These are phyloP conservation scores for Geophilus truncorum DNA, from an alignment of 2,888 invertebrate genomes.

Conservation along the genomic window DNA sequence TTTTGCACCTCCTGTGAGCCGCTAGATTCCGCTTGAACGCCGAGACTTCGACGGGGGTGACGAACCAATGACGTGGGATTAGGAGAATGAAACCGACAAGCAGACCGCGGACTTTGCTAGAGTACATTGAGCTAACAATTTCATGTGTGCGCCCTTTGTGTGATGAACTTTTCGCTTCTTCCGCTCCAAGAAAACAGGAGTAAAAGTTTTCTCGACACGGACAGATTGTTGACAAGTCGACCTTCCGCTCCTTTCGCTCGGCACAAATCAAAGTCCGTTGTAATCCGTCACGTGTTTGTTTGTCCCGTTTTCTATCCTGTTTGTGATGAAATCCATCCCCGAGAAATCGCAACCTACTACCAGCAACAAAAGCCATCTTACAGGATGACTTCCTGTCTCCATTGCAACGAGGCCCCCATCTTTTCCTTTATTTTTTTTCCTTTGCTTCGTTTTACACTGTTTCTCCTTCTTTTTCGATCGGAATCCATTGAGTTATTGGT, in stretches of 20 bases:
- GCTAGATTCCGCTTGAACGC: neutral
- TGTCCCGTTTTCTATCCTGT: constrained; percentile 29
- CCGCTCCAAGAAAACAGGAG: neutral
- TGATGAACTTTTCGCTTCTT: neutral
- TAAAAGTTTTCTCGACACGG: constrained; percentile 1
- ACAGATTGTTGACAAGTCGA: constrained; percentile 9
- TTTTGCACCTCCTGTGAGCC: neutral
- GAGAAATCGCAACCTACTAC: neutral
- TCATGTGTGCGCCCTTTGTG: neutral
- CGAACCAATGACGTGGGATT: constrained; percentile 14
- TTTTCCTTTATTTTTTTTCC: neutral
- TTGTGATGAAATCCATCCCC: constrained; percentile 17
- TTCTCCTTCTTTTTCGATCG: neutral
- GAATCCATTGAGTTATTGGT: neutral
- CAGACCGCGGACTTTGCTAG: neutral
- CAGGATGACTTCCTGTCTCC: constrained; percentile 12
- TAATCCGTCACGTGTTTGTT: constrained; percentile 30
- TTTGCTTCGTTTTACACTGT: neutral
- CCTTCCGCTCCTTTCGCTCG: constrained; percentile 11
- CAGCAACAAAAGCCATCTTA: constrained; percentile 31
- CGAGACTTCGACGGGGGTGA: neutral
- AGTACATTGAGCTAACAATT: constrained; percentile 16
- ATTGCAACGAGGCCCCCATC: neutral
- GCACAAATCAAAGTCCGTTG: neutral
- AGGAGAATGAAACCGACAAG: constrained; percentile 7